phyloP scores from a whole-genome alignment of 1,140 invertebrate species.

The Mya arenaria region DNA sequence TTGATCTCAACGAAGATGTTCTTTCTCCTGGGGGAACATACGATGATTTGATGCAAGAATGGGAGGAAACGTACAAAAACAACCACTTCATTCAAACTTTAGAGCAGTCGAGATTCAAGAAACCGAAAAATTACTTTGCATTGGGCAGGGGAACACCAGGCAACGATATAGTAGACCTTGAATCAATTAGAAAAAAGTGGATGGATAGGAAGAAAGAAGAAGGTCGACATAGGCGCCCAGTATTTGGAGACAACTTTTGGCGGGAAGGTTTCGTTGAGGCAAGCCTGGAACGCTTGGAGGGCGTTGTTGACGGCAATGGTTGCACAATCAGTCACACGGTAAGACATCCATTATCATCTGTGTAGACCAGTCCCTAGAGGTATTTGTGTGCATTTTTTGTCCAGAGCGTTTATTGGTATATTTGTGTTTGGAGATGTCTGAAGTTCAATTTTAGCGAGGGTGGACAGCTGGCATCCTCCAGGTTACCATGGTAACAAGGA shows the following conservation, averaged over 20 bases:
- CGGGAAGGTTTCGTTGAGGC: slow-evolving; percentile 17
- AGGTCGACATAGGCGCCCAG: neutral
- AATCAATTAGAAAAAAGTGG: slow-evolving; percentile 34
- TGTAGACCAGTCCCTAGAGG: too few relatives aligned
- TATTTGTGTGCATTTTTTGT: too few relatives aligned
- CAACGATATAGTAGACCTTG: slow-evolving; percentile 41
- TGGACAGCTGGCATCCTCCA: too few relatives aligned
- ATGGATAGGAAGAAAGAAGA: slow-evolving; percentile 15
- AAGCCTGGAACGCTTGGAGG: slow-evolving; percentile 6
- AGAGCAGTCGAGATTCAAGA: slow-evolving; percentile 3
- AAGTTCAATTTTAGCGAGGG: too few relatives aligned
- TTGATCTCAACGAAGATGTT: neutral
- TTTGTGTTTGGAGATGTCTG: too few relatives aligned
- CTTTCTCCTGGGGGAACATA: neutral
- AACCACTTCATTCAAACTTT: slow-evolving; percentile 22
- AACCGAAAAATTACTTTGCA: slow-evolving; percentile 38
- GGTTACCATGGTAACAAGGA: too few relatives aligned
- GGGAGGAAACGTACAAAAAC: slow-evolving; percentile 8
- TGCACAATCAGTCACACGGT: slow-evolving; percentile 7
- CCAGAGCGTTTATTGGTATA: too few relatives aligned
- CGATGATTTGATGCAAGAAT: slow-evolving; percentile 19
- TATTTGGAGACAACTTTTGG: slow-evolving; percentile 16
- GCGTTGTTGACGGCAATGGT: slow-evolving; percentile 24
- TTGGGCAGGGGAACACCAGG: slow-evolving; percentile 38
- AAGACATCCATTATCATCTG: too few relatives aligned